Evolutionary conservation across 2,113 vertebrate genomes (phyloP).

Genomic region (Hemiscyllium ocellatum): DNA sequence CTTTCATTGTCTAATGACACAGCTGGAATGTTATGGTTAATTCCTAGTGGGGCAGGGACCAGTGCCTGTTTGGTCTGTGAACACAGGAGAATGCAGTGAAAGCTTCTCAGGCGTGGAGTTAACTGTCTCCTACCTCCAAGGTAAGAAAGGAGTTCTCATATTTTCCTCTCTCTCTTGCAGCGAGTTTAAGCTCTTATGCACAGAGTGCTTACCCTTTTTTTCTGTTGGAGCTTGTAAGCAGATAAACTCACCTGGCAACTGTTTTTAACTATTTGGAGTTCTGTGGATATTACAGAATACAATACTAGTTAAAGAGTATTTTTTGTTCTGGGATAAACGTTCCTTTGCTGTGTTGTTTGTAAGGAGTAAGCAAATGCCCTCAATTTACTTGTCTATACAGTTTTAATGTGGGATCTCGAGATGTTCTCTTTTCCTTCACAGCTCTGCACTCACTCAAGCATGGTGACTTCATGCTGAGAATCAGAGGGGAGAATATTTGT

Average conservation of each 20-base stretch:
- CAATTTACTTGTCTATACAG: not conserved
- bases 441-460: not conserved
- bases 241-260: not conserved
- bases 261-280: not conserved
- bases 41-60: constrained; percentile 48
- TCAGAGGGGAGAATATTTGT: not conserved
- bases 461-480: not conserved
- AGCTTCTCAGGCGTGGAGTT: constrained; percentile 45
- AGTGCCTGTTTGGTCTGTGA: constrained; percentile 45
- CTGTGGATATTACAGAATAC: not conserved
- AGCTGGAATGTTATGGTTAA: constrained; percentile 62
- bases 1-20: constrained; percentile 69
- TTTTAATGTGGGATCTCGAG: not conserved
- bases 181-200: not conserved
- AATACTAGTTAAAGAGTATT: not conserved
- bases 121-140: constrained; percentile 49
- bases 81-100: constrained; percentile 38
- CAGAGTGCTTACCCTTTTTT: not conserved
- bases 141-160: constrained; percentile 52
- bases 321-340: not conserved
- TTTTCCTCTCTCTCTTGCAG: not conserved
- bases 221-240: not conserved
- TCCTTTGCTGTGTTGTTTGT: not conserved
- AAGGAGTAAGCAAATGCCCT: not conserved
- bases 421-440: not conserved